A percentile compares a stretch with the other conserved stretches of the same genome.
Conservation (phyloP, 2,888 invertebrate genomes). For the Alviniconcha strummeri region DNA sequence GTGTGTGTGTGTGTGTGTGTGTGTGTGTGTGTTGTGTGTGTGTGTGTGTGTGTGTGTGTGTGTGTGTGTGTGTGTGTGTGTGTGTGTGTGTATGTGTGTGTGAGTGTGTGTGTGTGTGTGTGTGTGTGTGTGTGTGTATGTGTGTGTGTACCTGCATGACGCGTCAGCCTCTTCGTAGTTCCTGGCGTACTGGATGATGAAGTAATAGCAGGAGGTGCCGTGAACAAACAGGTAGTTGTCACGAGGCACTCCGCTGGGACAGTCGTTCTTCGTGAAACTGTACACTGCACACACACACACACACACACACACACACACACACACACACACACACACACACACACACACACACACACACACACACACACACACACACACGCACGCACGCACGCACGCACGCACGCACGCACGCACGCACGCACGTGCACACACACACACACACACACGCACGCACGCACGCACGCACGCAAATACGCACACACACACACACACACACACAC, state of each 20-base stretch:
- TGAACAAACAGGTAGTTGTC: neutral
- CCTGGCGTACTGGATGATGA: neutral
- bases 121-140: neutral
- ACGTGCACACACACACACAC: too few relatives aligned
- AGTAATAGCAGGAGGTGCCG: constrained; percentile 15
- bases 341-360: too few relatives aligned
- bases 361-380: too few relatives aligned
- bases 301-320: neutral
- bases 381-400: too few relatives aligned
- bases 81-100: constrained; percentile 5
- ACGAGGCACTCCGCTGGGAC: neutral
- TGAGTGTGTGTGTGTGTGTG: neutral
- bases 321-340: neutral
- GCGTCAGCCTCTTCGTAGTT: neutral
- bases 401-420: too few relatives aligned
- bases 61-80: neutral
- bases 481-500: too few relatives aligned
- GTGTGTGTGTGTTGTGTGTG: neutral
- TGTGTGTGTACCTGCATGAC: neutral
- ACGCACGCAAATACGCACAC: too few relatives aligned
- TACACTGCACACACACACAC: neutral
- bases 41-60: too few relatives aligned
- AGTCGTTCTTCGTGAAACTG: neutral
- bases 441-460: too few relatives aligned
- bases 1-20: neutral